Base-by-base conservation (phyloP, 2,797 vertebrate genomes). In the Mareca penelope region DNA sequence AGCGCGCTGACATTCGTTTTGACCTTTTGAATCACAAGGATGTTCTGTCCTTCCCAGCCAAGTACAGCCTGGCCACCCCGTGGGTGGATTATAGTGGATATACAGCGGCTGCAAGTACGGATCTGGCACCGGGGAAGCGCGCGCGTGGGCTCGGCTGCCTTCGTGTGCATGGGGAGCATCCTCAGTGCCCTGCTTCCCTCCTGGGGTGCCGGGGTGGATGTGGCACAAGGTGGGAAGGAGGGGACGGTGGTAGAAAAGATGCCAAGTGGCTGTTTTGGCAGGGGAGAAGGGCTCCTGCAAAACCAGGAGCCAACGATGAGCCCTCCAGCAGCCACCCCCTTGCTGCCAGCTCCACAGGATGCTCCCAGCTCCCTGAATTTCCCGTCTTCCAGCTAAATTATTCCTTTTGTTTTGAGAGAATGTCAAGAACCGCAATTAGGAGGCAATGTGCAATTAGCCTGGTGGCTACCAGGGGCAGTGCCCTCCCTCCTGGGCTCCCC, bases 21-120 rank as follows among this genome's bases (percentile, higher is more conserved):
- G 97, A 96, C 96, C 97, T 97, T 97, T 94, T 3, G 6, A 87
- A 83, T 94, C 91, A 90, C 88, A 96, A 94, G 93, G 95, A 96
- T 94, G 93, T 93, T 96, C 93, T 94, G 95, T 96, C 85, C 95
- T 95, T 88, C 72, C 64, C 9, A 0, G 86, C 72, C 80, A 64
- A 94, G 94, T 65, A 95, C 85, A 92, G 85, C 46, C 80, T 81
- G 52, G 84, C 11, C 85, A 73, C 39, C 79, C 95, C 2, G 78
- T 92, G 94, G 92, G 90, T 68, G 88, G 90, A 91, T 95, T 93
- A 79, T 77, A 73, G 79, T 80, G 88, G 88, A 95, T 90, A 91
- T 91, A 94, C 90, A 82, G 94, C 12, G 71, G 59, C 60, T 78
- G 89, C 77, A 90, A 89, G 93, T 5, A 37, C 3, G 6, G 78